phyloP scores from a whole-genome alignment of 2,888 invertebrate species.

The Portevinia maculata region DNA sequence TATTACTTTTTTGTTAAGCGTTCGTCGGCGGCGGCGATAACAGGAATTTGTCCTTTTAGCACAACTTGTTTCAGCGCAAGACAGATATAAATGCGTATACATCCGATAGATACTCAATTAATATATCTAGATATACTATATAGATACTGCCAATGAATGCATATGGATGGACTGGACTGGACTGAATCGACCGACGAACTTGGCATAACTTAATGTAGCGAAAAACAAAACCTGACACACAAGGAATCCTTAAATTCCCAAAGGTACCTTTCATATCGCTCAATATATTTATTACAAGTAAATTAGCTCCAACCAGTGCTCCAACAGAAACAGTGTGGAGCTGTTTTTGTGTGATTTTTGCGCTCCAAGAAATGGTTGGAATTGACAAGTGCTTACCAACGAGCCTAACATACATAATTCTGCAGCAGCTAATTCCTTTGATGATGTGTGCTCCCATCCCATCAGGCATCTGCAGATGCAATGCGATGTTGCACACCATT shows the following conservation, averaged over 20 bases:
- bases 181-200: no score
- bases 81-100: slow-evolving; percentile 60
- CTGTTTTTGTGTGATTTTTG: slow-evolving; percentile 36
- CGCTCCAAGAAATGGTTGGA: slow-evolving; percentile 45
- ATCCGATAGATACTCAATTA: slow-evolving; percentile 68
- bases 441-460: background rate
- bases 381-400: slow-evolving; percentile 66
- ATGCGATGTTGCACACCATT: slow-evolving; percentile 41
- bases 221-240: slow-evolving; percentile 44
- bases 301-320: slow-evolving; percentile 65
- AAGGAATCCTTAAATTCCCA: slow-evolving; percentile 60
- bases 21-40: slow-evolving; percentile 55
- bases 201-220: slow-evolving; percentile 45
- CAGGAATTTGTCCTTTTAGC: slow-evolving; percentile 66
- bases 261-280: slow-evolving; percentile 75
- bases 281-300: slow-evolving; percentile 76
- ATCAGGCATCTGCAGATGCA: slow-evolving; percentile 6
- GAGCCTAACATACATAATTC: slow-evolving; percentile 50
- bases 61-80: slow-evolving; percentile 52
- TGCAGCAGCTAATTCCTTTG: slow-evolving; percentile 25
- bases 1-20: slow-evolving; percentile 38
- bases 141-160: slow-evolving; percentile 23
- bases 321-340: slow-evolving; percentile 19
- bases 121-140: slow-evolving; percentile 62
- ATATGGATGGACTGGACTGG: slow-evolving; percentile 39